A percentile compares a stretch with the other conserved stretches of the same genome.
Evolutionary conservation across 2,797 vertebrate species (phyloP).

Genomic region (Ispidina picta): DNA sequence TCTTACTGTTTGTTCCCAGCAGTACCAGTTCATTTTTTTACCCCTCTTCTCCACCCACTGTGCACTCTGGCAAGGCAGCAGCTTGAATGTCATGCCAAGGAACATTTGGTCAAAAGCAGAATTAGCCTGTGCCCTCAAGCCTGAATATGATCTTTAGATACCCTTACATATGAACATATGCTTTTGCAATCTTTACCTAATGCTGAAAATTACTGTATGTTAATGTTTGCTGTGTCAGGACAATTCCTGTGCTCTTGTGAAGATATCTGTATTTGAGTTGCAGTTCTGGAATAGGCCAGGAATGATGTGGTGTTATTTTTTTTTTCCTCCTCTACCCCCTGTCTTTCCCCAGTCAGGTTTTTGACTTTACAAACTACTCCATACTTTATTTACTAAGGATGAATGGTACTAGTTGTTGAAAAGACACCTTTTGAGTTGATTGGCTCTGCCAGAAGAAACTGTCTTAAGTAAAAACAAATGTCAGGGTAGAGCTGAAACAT

Average conservation of each 20-base stretch:
- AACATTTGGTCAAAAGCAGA: neutral
- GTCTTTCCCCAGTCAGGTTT: neutral
- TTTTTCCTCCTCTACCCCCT: neutral
- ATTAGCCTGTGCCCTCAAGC: neutral
- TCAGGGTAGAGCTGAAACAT: neutral
- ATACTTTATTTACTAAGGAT: neutral
- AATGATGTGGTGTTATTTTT: neutral
- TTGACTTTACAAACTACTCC: neutral
- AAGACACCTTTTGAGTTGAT: neutral
- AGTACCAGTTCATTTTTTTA: neutral
- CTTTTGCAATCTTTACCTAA: neutral
- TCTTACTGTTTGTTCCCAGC: neutral
- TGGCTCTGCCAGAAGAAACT: neutral
- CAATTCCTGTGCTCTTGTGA: neutral
- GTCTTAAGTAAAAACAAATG: neutral
- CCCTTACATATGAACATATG: neutral
- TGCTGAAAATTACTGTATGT: neutral
- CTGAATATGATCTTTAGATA: neutral
- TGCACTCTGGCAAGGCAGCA: neutral
- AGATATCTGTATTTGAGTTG: neutral
- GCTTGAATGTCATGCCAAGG: neutral
- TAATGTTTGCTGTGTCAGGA: neutral
- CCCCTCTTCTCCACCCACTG: neutral
- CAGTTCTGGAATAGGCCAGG: neutral
- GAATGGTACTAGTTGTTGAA: neutral